Base-by-base conservation (phyloP, 2,888 invertebrate genomes). In the Lithophane leautieri region DNA sequence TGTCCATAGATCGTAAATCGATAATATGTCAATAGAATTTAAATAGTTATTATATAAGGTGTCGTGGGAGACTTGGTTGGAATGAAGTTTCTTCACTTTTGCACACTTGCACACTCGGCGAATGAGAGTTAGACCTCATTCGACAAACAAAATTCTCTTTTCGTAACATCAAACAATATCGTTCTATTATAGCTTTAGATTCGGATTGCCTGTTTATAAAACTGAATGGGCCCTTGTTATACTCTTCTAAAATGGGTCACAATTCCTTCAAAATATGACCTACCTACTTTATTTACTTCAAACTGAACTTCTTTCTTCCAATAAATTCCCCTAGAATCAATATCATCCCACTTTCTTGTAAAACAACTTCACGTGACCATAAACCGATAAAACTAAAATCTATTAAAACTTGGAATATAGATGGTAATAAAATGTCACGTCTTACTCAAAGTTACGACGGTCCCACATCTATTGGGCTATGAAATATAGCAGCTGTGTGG, bases 401-500 rank as follows among this genome's bases (percentile, higher is more conserved):
- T 16, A n/a, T 34, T 14, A 22, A 62, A 77, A 81, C 71, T 73
- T 84, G n/a, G 60, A 76, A 73, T 79, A 82, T 67, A 70, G 61
- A 74, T 75, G 25, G 75, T 60, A 72, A 74, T 86, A 73, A 84
- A 76, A 81, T 76, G 60, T 68, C 78, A 60, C 62, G 61, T 81
- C 50, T 58, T 76, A 72, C 70, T 70, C 52, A 52, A 52, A 76
- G 70, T 86, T 76, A 86, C 52, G 74, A 65, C 56, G 56, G 52
- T 73, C 62, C 40, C 34, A 58, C 68, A 69, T 78, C n/a, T 74
- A 69, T 73, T 79, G 70, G 47, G 42, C 86, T 61, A 54, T 76
- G 73, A 79, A 85, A 76, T 79, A 70, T 42, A 70, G 52, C 68
- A 50, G 67, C 54, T 73, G 52, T 44, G n/a, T n/a, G n/a, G n/a